Base-by-base conservation (phyloP, 2,113 vertebrate genomes). In the Malurus elegans region DNA sequence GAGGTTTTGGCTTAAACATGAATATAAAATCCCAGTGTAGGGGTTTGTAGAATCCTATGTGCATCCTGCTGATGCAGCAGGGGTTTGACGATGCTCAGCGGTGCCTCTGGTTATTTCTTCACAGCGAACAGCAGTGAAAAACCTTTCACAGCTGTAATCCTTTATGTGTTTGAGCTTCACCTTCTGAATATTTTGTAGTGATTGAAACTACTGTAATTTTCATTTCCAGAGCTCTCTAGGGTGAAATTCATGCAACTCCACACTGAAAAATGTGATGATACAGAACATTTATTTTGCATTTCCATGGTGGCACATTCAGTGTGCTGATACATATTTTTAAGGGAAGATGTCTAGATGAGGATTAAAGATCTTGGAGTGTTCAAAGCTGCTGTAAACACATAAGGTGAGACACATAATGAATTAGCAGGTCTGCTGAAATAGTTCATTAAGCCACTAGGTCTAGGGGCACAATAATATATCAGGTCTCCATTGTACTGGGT, bases 251-350 rank as follows among this genome's bases (percentile, higher is more conserved):
- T 79, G 38, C n/a, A 88, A 28, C 40, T 66, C 62, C 2, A 1
- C 32, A 32, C 40, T 38, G 47, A 48, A 78, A 92, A 70, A 25
- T 0, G 0, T 1, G 0, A 44, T 25, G 32, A 71, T 44, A 29
- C 0, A 1, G 51, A 81, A 29, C 24, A 13, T 29, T 86, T 47
- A 12, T 47, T 93, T 90, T 84, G 29, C 11, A 4, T 78, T 84
- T 85, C 48, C 0, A 0, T 38, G 40, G 54, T 2, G 5, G 15
- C 21, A 44, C 11, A 54, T 65, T 25, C 42, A 67, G 8, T 53
- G 21, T 18, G 40, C 47, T 34, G 32, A 60, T 25, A 53, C 0
- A 8, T 78, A 24, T 53, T 58, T 81, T 82, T 88, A 71, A 65
- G n/a, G n/a, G 32, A 74, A n/a, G 50, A 85, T 28, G 8, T 56